Conservation (phyloP, 2,113 vertebrate species). For the Clupea harengus region DNA sequence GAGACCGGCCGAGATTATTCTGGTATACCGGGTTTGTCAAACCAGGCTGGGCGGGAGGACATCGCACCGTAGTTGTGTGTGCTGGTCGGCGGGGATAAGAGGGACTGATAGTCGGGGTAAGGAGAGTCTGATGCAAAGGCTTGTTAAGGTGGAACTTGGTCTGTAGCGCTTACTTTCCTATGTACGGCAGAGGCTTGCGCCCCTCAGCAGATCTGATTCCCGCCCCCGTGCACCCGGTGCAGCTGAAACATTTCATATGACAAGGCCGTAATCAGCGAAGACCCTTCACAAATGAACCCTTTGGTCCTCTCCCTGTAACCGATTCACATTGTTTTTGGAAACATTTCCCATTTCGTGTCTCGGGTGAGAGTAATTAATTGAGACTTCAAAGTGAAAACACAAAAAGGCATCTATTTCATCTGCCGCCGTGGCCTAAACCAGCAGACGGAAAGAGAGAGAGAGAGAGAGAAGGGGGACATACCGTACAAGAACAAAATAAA, state of each 20-base stretch:
- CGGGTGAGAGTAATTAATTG: neutral
- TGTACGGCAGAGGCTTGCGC: neutral
- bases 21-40: neutral
- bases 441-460: neutral
- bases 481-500: constrained; percentile 28
- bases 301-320: neutral
- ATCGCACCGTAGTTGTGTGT: neutral
- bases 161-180: constrained; percentile 28
- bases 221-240: neutral
- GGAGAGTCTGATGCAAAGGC: neutral
- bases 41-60: neutral
- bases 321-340: constrained; percentile 5
- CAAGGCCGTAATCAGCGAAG: neutral
- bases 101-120: neutral
- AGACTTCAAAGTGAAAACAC: neutral
- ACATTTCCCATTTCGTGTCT: neutral
- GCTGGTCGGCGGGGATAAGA: neutral
- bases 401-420: neutral
- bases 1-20: neutral
- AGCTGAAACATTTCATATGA: constrained; percentile 7
- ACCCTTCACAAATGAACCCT: constrained; percentile 3
- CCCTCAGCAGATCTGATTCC: neutral
- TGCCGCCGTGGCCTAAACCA: neutral
- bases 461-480: neutral
- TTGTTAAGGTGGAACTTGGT: constrained; percentile 41